phyloP scores from a whole-genome alignment of 2,113 vertebrate genomes.

The Caranx ignobilis region DNA sequence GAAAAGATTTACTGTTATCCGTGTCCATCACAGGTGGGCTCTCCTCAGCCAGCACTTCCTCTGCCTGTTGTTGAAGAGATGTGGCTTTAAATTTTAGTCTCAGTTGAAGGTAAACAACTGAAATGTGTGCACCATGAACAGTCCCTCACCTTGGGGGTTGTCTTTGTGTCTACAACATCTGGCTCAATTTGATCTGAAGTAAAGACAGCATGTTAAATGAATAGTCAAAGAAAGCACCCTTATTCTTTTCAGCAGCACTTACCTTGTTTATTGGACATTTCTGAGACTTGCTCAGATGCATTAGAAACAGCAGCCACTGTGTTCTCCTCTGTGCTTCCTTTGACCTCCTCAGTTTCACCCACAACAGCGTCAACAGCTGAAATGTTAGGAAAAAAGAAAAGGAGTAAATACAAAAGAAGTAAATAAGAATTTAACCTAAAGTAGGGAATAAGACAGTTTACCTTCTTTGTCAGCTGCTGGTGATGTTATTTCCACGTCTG shows the following conservation, averaged over 20 bases:
- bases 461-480: conserved; percentile 29
- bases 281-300: not conserved
- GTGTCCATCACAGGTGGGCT: conserved; percentile 19
- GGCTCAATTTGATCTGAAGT: conserved; percentile 58
- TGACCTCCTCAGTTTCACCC: conserved; percentile 17
- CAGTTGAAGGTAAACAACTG: not conserved
- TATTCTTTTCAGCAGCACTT: not conserved
- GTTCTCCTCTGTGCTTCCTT: not conserved
- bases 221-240: not conserved
- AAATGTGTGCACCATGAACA: not conserved
- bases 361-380: conserved; percentile 26
- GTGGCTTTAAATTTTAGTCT: not conserved
- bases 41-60: conserved; percentile 30
- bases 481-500: conserved; percentile 9
- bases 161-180: conserved; percentile 6
- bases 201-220: not conserved
- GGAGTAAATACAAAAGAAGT: not conserved
- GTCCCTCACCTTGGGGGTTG: conserved; percentile 40
- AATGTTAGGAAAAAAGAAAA: not conserved
- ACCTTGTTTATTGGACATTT: conserved; percentile 47
- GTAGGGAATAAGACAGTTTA: not conserved
- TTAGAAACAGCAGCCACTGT: not conserved
- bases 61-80: conserved; percentile 31
- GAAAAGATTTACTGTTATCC: conserved; percentile 37
- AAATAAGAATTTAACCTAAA: not conserved